Percentiles rank a stretch among this genome's conserved stretches.
Conservation (phyloP, 2,888 invertebrate species). For the Orgyia antiqua region DNA sequence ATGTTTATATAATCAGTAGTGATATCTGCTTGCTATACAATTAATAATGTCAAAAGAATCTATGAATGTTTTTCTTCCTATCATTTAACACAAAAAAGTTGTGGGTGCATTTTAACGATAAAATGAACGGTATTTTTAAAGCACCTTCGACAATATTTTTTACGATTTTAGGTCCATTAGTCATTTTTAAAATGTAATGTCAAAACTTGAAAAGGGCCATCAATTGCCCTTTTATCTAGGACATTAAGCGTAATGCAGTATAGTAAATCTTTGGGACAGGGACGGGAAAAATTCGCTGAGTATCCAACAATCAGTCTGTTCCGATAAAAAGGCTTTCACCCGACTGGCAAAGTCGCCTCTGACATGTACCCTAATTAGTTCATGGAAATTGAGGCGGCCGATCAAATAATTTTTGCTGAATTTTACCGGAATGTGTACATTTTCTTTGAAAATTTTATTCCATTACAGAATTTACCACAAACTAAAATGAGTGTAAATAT, state of each 20-base stretch:
- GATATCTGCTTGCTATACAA: too few species aligned
- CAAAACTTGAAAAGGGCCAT: slow-evolving; percentile 27
- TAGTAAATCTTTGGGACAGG: slow-evolving; percentile 36
- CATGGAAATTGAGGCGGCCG: slow-evolving; percentile 14
- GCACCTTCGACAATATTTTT: too few species aligned
- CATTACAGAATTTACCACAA: too few species aligned
- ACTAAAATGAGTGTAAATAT: too few species aligned
- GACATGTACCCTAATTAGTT: slow-evolving; percentile 29
- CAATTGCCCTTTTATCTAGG: slow-evolving; percentile 45
- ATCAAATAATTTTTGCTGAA: slow-evolving; percentile 7
- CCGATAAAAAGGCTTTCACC: slow-evolving; percentile 40
- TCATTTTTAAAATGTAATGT: not conserved
- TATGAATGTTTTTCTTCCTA: too few species aligned
- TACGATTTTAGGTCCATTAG: not conserved
- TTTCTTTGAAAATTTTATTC: too few species aligned
- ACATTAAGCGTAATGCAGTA: slow-evolving; percentile 42
- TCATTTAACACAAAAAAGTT: too few species aligned
- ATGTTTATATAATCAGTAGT: too few species aligned
- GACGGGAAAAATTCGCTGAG: slow-evolving; percentile 47
- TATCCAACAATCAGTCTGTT: slow-evolving; percentile 50
- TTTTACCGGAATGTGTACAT: slow-evolving; percentile 1
- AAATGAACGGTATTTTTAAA: too few species aligned
- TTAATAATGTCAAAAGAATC: too few species aligned
- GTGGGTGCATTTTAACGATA: too few species aligned
- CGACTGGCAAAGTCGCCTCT: slow-evolving; percentile 18